Conservation (phyloP, 2,113 vertebrate species). For the Odobenus rosmarus region DNA sequence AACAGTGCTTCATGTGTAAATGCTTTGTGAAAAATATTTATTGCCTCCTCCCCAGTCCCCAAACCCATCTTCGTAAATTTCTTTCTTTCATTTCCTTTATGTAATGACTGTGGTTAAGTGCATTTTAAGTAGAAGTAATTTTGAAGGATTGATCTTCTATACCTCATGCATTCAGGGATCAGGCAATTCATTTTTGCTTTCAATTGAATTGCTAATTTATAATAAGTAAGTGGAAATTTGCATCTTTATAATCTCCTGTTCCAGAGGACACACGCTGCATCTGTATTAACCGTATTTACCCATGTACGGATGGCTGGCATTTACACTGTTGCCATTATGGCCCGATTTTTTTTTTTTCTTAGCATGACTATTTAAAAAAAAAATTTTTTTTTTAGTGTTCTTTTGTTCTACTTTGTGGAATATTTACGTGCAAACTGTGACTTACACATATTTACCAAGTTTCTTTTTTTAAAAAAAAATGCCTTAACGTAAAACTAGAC, state of each 20-base stretch:
- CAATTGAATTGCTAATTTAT: slow-evolving; percentile 11
- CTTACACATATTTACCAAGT: neutral
- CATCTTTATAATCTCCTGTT: neutral
- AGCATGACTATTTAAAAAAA: neutral
- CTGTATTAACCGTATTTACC: neutral
- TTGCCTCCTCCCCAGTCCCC: neutral
- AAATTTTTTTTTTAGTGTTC: neutral
- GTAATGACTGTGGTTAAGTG: neutral
- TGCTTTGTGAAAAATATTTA: slow-evolving; percentile 30
- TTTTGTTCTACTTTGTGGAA: neutral
- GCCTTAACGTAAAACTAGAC: neutral
- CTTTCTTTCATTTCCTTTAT: neutral
- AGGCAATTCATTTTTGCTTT: slow-evolving; percentile 8
- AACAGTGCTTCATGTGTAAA: slow-evolving; percentile 53
- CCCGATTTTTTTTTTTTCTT: neutral
- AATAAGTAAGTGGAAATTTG: neutral
- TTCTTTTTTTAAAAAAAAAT: slow-evolving; percentile 45
- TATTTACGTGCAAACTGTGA: neutral
- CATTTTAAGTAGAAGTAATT: neutral
- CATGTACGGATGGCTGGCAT: neutral
- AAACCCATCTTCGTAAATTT: slow-evolving; percentile 13
- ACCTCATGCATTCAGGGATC: neutral
- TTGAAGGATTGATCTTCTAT: neutral
- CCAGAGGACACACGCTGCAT: neutral
- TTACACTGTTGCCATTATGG: neutral